A percentile compares a stretch with the other conserved stretches of the same genome.
These are phyloP conservation scores for Linurgus olivaceus DNA, from an alignment of 2,797 vertebrate genomes.

Conservation along the genomic window DNA sequence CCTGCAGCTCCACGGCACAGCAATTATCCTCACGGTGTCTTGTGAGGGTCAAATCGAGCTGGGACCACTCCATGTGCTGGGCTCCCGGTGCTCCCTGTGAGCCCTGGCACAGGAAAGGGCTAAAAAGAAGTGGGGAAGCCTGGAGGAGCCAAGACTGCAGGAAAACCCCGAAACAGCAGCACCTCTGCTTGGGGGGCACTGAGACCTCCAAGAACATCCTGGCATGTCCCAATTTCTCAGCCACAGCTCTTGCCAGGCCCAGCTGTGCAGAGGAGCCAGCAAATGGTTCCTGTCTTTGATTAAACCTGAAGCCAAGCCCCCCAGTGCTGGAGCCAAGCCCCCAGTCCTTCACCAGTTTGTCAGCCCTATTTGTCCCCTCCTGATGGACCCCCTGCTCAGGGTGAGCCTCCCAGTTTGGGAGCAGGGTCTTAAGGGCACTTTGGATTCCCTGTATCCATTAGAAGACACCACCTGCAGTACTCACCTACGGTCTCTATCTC, in stretches of 20 bases:
- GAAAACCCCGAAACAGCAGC: background rate
- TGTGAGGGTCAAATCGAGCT: background rate
- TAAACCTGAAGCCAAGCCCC: background rate
- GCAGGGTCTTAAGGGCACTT: background rate
- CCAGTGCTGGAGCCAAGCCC: background rate
- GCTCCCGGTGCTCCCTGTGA: fast-evolving
- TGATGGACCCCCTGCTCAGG: fast-evolving
- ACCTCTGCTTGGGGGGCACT: background rate
- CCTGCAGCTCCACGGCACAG: fast-evolving
- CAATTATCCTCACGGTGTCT: fast-evolving
- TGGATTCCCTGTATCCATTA: background rate
- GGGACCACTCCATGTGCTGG: fast-evolving
- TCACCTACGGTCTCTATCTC: background rate
- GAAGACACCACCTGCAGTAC: background rate
- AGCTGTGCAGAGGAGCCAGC: background rate
- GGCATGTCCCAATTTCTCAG: fast-evolving
- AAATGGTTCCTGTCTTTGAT: background rate
- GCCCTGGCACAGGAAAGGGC: fast-evolving
- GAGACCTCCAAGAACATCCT: background rate
- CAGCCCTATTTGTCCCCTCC: background rate
- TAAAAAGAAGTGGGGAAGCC: background rate
- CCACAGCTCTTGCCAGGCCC: background rate
- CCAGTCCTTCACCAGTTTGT: background rate
- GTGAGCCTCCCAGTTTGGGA: background rate
- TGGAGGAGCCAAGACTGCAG: fast-evolving